These are phyloP conservation scores for Megalurothrips usitatus DNA, from an alignment of 2,888 invertebrate genomes.

Conservation along the genomic window DNA sequence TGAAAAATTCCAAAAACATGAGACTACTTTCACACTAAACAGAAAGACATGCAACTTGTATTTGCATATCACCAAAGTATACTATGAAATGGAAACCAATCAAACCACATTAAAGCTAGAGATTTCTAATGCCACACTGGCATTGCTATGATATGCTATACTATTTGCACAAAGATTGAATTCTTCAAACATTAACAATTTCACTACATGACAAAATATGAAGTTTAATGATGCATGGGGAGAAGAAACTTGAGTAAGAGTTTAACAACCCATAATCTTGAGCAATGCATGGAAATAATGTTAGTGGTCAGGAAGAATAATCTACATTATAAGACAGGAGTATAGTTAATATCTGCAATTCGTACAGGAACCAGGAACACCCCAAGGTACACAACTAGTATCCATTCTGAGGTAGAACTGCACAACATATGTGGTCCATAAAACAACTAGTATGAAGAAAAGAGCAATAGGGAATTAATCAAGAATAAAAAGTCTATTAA, in stretches of 20 bases:
- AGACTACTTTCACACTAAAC: not conserved
- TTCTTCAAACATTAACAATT: not conserved
- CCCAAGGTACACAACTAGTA: too few relatives aligned
- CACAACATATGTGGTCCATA: too few relatives aligned
- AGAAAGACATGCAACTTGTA: not conserved
- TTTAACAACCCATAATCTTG: too few relatives aligned
- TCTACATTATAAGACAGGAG: not conserved
- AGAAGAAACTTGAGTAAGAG: too few relatives aligned
- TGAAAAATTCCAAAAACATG: constrained; percentile 6
- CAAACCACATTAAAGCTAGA: too few relatives aligned
- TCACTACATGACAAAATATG: not conserved
- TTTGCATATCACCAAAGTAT: not conserved
- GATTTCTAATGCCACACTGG: too few relatives aligned
- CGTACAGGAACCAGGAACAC: too few relatives aligned
- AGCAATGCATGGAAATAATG: not conserved
- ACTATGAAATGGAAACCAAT: not conserved
- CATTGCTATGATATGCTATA: too few relatives aligned
- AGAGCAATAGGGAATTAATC: not conserved
- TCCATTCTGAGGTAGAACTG: too few relatives aligned
- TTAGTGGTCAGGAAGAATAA: not conserved
- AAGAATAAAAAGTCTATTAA: not conserved
- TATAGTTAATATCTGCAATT: not conserved
- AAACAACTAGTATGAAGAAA: too few relatives aligned
- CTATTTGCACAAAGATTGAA: too few relatives aligned
- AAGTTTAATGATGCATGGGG: too few relatives aligned